phyloP scores from a whole-genome alignment of 2,113 vertebrate genomes.

The Parotia lawesii region DNA sequence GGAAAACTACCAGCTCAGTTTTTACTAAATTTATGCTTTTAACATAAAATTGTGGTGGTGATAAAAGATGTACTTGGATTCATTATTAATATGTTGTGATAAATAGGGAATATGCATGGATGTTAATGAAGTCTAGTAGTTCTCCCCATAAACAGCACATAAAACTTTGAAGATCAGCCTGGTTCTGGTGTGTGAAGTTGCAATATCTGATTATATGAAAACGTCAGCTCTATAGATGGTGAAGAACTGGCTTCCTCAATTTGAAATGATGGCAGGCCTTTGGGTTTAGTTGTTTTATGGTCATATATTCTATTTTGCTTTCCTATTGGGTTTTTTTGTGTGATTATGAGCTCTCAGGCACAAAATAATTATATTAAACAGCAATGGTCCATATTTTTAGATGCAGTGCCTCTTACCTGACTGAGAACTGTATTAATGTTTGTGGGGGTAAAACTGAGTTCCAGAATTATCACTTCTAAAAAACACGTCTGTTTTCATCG shows the following conservation, averaged over 20 bases:
- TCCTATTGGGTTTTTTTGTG: background rate
- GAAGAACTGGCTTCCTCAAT: background rate
- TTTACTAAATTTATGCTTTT: background rate
- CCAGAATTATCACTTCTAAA: background rate
- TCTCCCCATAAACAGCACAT: background rate
- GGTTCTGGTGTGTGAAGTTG: background rate
- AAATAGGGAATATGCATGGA: background rate
- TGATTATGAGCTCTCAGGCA: background rate
- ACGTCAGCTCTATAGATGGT: background rate
- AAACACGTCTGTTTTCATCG: background rate
- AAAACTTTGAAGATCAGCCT: background rate
- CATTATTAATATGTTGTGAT: background rate
- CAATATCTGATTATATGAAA: background rate
- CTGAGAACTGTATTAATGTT: background rate
- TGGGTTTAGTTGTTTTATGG: background rate
- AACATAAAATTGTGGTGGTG: background rate
- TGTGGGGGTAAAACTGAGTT: background rate
- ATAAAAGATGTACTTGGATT: background rate
- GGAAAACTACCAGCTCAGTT: background rate
- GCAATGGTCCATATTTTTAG: background rate
- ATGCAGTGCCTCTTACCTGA: background rate
- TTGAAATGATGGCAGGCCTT: background rate
- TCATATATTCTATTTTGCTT: background rate
- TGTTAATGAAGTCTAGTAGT: background rate
- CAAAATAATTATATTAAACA: background rate